Evolutionary conservation across 2,113 vertebrate genomes (phyloP), one percentile per base, ranked within the genome.

Genomic region (Trichomycterus rosablanca): DNA sequence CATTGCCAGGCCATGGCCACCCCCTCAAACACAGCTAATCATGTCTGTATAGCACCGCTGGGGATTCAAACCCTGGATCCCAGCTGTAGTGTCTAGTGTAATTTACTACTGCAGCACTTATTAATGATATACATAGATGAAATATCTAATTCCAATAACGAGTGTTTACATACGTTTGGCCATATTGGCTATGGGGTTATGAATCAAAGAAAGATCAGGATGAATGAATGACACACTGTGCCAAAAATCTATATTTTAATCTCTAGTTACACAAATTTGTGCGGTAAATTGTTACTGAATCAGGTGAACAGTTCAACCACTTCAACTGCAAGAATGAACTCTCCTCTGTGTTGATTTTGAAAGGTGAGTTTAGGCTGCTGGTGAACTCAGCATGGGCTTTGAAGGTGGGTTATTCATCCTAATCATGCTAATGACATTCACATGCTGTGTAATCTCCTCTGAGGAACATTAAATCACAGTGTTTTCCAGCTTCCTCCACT

Each of bases 341-440:
- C 7, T 7, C 40, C 26, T 24, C 14, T 52, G 14, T 20, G 34
- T 26, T 37, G 32, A 35, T 35, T 43, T 34, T 64, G 50, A 30
- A 45, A 24, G 26, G 32, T 56, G 22, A 45, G 20, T 10, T 46
- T 45, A 34, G n/a, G 20, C 7, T 48, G 51, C 24, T n/a, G 37
- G 34, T 66, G 19, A 52, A 35, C 24, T 23, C 23, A 39, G 16
- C 35, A 18, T 44, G 16, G 11, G 22, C 55, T 62, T 67, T 52
- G 35, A 66, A 59, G 46, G 40, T 23, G n/a, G 23, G 48, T 19
- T 43, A 66, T 62, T 50, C 16, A 50, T 42, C 35, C 30, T 28
- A 58, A 66, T 48, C 53, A 58, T 12, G 35, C 26, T 51, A 59
- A 67, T 67, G 37, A 24, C 40, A 49, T 67, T 30, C 64, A 52